Conservation (phyloP, 1,140 invertebrate species). For the Coelopa frigida region DNA sequence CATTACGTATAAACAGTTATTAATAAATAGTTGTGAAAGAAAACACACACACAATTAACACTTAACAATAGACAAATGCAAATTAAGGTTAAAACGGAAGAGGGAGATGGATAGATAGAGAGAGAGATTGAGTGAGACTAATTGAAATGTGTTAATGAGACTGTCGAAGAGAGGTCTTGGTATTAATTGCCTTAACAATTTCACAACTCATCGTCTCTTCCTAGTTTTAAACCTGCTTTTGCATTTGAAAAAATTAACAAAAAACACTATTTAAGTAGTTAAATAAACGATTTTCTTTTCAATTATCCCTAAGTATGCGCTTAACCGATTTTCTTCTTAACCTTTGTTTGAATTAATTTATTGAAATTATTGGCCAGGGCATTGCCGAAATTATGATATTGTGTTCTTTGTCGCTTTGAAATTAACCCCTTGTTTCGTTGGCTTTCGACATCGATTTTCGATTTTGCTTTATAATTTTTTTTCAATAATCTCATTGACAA, state of each 20-base stretch:
- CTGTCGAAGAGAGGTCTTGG: too few relatives aligned
- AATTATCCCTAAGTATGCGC: conserved; percentile 27
- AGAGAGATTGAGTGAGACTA: too few relatives aligned
- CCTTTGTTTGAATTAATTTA: too few relatives aligned
- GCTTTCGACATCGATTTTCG: conserved; percentile 11
- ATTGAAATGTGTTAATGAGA: too few relatives aligned
- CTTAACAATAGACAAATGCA: background rate
- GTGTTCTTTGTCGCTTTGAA: too few relatives aligned
- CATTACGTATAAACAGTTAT: background rate
- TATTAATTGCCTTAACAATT: too few relatives aligned
- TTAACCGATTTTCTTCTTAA: too few relatives aligned
- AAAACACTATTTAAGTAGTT: conserved; percentile 1
- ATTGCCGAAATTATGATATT: too few relatives aligned
- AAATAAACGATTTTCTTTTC: conserved; percentile 31
- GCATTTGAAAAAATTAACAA: background rate
- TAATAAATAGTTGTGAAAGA: background rate
- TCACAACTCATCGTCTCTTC: too few relatives aligned
- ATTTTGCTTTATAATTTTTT: conserved; percentile 2
- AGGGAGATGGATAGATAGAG: too few relatives aligned
- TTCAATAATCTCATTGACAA: conserved; percentile 46
- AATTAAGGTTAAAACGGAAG: background rate
- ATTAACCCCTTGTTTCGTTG: too few relatives aligned
- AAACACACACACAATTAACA: conserved; percentile 1
- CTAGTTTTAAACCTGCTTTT: too few relatives aligned
- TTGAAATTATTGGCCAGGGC: conserved; percentile 39